Base-by-base conservation (phyloP, 2,888 invertebrate genomes). In the Athalia cordata region DNA sequence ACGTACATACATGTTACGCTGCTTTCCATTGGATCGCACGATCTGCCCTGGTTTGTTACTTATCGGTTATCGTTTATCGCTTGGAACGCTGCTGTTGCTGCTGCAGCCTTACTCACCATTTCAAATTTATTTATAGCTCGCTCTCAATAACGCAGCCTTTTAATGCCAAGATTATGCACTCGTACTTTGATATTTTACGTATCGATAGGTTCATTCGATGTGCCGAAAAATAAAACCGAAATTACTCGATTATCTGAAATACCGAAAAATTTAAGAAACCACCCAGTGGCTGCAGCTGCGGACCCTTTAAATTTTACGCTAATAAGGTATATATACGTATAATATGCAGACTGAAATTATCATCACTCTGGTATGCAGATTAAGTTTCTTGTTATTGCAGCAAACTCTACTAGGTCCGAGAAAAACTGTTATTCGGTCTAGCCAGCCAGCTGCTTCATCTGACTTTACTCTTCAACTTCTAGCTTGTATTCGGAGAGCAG, bases 401-500 rank as follows among this genome's bases (percentile, higher is more conserved):
- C 13, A 74, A 74, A 64, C 9, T 55, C 64, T 5, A 74, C 59
- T 61, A 8, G 78, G 66, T 68, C 57, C 62, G 59, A 61, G 79
- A 78, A 79, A 82, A 80, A 80, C 79, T 76, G 52, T 74, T 62
- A 49, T 74, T 74, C 72, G 70, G 29, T 72, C 70, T 78, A 70
- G 70, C 59, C 77, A 45, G n/a, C 66, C 9, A 52, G 72, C 11
- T 49, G 3, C 49, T 47, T 5, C n/a, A 9, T n/a, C 13, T 57
- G 0, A 62, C 3, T 13, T 15, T 47, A 3, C 6, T 52, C 11
- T 70, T 57, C 7, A 13, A 5, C 6, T 52, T 68, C 11, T 13
- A 50, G 7, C 45, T 70, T 76, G 78, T 77, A 72, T 70, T 75
- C 79, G 77, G 78, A 78, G 81, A 80, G 79, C 79, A 84, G 84